Conservation (phyloP, 2,888 invertebrate species). For the Drosophila neonasuta region DNA sequence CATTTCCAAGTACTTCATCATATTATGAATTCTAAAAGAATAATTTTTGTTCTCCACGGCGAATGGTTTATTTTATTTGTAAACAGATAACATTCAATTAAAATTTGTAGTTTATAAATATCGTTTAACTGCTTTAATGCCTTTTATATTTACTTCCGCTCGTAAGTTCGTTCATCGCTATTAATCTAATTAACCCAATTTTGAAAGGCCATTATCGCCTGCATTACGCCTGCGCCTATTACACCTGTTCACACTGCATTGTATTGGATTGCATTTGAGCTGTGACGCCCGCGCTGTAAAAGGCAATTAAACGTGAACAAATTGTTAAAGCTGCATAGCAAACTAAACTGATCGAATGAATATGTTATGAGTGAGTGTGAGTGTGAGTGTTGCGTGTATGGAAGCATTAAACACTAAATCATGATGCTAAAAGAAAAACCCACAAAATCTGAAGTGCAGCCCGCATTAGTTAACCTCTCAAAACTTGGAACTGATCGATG, state of each 20-base stretch:
- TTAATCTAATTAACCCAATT: conserved; percentile 11
- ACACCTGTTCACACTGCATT: conserved; percentile 10
- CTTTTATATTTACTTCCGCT: background rate
- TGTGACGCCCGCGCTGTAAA: conserved; percentile 7
- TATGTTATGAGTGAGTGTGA: no score
- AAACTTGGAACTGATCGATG: conserved; percentile 18
- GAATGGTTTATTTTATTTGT: no score
- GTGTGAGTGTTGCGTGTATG: background rate
- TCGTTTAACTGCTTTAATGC: background rate
- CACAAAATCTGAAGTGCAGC: conserved; percentile 17
- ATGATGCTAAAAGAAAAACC: conserved; percentile 10
- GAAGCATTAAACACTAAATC: conserved; percentile 12
- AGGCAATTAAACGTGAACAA: conserved; percentile 19
- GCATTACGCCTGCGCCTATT: conserved; percentile 5
- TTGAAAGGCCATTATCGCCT: background rate
- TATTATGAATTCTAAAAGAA: no score
- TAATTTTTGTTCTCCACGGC: no score
- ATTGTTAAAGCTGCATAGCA: conserved; percentile 3
- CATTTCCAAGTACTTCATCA: no score
- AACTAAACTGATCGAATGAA: background rate
- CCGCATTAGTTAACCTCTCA: conserved; percentile 9
- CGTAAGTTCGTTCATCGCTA: background rate
- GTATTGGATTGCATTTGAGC: conserved; percentile 2
- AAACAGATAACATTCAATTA: background rate
- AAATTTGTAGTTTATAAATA: background rate